Conservation (phyloP, 2,113 vertebrate species). For the Macaca mulatta region DNA sequence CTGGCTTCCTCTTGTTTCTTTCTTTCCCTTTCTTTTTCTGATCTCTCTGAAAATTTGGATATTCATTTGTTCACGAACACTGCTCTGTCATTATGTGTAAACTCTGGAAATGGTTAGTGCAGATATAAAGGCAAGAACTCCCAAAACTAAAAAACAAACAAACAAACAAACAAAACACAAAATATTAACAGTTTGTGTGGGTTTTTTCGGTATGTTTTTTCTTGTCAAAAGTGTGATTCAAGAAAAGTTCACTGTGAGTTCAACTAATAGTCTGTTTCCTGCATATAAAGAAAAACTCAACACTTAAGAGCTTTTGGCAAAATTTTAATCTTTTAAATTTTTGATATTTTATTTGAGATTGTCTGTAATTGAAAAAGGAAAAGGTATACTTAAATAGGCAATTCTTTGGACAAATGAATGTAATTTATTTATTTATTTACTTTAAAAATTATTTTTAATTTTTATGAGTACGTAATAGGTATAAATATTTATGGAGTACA, state of each 20-base stretch:
- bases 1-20: neutral
- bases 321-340: slow-evolving; percentile 28
- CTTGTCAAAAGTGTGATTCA: slow-evolving; percentile 21
- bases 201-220: neutral
- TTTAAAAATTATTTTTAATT: too few relatives aligned
- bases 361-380: slow-evolving; percentile 10
- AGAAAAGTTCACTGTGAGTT: slow-evolving; percentile 34
- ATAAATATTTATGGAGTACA: too few relatives aligned
- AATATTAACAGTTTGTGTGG: slow-evolving; percentile 13
- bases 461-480: too few relatives aligned
- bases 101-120: neutral
- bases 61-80: neutral
- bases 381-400: neutral
- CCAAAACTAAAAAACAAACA: neutral
- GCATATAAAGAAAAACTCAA: slow-evolving; percentile 11
- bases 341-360: slow-evolving; percentile 8
- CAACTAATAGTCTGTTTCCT: neutral
- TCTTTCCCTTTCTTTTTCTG: neutral
- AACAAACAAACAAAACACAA: neutral
- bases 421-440: neutral
- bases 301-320: neutral
- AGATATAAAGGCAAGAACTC: slow-evolving; percentile 21
- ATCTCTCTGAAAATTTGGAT: slow-evolving; percentile 4
- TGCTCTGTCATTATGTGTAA: neutral
- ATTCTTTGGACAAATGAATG: neutral